Conservation (phyloP, 53 echinoderm and acorn worm species). For the Zoroaster sp. region DNA sequence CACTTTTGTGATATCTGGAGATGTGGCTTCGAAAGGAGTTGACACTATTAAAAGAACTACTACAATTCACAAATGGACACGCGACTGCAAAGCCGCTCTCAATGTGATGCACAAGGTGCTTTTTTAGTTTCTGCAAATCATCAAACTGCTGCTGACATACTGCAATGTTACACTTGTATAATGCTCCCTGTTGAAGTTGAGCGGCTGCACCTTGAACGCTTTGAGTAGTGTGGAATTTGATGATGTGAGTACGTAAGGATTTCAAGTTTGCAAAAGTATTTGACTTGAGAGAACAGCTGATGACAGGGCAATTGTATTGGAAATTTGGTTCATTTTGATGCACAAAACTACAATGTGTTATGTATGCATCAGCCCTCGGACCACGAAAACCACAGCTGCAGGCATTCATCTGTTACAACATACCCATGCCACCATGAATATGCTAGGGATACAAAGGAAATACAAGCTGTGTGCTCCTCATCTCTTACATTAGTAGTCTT, state of each 20-base stretch:
- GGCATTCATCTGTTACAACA: background rate
- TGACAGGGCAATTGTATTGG: background rate
- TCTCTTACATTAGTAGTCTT: no score
- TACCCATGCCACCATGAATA: no score
- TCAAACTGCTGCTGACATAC: background rate
- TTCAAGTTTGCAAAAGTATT: background rate
- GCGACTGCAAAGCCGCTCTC: background rate
- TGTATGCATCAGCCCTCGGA: background rate
- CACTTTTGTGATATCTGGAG: conserved; percentile 4
- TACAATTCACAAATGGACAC: background rate
- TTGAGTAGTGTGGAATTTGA: background rate
- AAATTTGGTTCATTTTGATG: background rate
- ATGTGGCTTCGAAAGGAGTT: conserved; percentile 1
- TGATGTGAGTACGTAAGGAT: background rate
- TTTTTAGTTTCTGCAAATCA: background rate
- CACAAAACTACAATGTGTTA: background rate
- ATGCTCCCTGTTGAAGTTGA: background rate
- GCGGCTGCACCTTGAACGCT: background rate
- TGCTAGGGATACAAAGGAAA: no score
- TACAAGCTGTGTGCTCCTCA: no score
- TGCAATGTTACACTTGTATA: background rate
- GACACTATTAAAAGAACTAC: background rate
- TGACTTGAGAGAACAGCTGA: background rate
- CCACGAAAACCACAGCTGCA: background rate
- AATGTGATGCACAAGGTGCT: background rate